phyloP scores from a whole-genome alignment of 2,888 invertebrate genomes.

The Lypha dubia region DNA sequence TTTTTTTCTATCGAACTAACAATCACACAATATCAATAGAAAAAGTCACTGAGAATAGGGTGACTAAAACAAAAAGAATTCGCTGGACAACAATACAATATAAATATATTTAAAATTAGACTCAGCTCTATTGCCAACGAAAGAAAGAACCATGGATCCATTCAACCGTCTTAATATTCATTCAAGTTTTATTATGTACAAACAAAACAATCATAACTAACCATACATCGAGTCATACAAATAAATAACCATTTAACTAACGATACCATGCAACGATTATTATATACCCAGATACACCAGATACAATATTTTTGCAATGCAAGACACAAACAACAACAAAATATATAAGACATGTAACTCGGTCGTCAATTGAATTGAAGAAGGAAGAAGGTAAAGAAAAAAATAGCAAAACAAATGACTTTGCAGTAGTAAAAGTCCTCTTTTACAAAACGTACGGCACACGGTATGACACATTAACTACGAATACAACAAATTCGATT shows the following conservation, averaged over 20 bases:
- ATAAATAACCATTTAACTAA: slow-evolving; percentile 17
- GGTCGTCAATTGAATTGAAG: slow-evolving; percentile 15
- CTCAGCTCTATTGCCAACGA: not conserved
- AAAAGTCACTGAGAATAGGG: not conserved
- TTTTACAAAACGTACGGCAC: slow-evolving; percentile 55
- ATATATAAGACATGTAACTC: slow-evolving; percentile 24
- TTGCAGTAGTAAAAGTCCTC: slow-evolving; percentile 63
- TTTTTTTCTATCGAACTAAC: not conserved
- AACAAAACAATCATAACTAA: slow-evolving; percentile 56
- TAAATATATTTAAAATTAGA: not conserved
- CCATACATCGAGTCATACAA: slow-evolving; percentile 5
- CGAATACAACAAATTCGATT: slow-evolving; percentile 63
- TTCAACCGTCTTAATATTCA: slow-evolving; percentile 45
- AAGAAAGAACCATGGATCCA: not conserved
- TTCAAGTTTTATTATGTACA: slow-evolving; percentile 26
- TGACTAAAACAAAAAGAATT: slow-evolving; percentile 2
- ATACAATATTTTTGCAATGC: not conserved
- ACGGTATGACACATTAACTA: slow-evolving; percentile 48
- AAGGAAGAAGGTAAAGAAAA: no score
- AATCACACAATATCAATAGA: not conserved
- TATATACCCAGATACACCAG: slow-evolving; percentile 10
- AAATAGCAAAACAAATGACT: slow-evolving; percentile 40
- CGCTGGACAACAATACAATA: not conserved
- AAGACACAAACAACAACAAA: not conserved
- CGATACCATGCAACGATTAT: slow-evolving; percentile 6